These are phyloP conservation scores for Adelphocoris suturalis DNA, from an alignment of 2,888 invertebrate genomes.

Conservation along the genomic window DNA sequence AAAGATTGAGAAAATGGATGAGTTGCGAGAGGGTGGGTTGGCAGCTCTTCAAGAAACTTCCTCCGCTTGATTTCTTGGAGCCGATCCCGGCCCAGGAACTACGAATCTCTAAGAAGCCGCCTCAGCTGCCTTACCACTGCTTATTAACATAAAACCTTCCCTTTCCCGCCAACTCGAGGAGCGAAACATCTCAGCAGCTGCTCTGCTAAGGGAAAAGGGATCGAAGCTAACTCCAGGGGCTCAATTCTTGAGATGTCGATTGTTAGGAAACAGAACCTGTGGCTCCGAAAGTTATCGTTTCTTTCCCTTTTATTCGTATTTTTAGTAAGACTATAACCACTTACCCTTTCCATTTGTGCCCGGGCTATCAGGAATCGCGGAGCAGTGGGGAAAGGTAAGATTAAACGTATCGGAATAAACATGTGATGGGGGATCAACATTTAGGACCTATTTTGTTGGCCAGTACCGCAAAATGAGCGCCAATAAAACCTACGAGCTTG, in stretches of 20 bases:
- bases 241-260: not conserved
- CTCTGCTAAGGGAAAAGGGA: not conserved
- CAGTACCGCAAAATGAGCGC: too few species aligned
- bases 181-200: constrained; percentile 28
- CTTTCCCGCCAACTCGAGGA: not conserved
- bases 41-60: constrained; percentile 15
- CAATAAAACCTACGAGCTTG: too few species aligned
- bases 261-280: constrained; percentile 5
- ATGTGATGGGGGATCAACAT: not conserved
- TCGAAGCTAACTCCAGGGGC: constrained; percentile 9
- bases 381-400: not conserved
- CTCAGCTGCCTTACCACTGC: not conserved
- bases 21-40: constrained; percentile 5
- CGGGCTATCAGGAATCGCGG: not conserved
- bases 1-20: not conserved
- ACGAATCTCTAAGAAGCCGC: not conserved
- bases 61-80: constrained; percentile 21
- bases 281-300: constrained; percentile 22
- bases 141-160: constrained; percentile 23
- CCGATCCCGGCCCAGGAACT: not conserved
- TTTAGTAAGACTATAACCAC: not conserved
- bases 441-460: not conserved
- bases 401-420: not conserved
- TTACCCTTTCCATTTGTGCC: not conserved
- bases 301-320: constrained; percentile 19